phyloP scores from a whole-genome alignment of 2,797 vertebrate species.

The Sphenodon punctatus region DNA sequence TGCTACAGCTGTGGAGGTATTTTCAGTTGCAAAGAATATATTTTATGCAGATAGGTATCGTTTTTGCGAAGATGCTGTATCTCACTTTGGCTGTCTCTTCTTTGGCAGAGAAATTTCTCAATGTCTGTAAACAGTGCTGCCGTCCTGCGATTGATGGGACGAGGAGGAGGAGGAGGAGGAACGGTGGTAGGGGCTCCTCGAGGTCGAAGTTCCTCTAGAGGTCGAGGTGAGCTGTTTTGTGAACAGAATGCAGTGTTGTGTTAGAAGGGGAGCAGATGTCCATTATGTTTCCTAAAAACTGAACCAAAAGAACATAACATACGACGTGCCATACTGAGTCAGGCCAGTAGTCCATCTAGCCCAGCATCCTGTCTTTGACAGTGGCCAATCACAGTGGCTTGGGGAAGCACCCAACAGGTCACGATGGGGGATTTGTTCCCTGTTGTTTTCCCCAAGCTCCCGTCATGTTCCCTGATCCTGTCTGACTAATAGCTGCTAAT shows the following conservation, averaged over 20 bases:
- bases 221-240: constrained; percentile 86
- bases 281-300: neutral
- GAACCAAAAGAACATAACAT: too few species aligned
- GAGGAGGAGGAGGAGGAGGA: constrained; percentile 89
- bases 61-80: neutral
- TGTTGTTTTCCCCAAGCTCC: too few species aligned
- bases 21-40: neutral
- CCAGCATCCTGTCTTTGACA: too few species aligned
- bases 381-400: too few species aligned
- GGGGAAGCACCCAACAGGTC: too few species aligned
- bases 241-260: neutral
- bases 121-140: constrained; percentile 99
- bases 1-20: neutral
- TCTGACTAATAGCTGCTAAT: too few species aligned
- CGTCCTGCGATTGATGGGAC: constrained; percentile 91
- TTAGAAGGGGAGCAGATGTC: neutral
- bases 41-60: neutral
- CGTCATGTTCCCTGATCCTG: too few species aligned
- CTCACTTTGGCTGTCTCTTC: constrained; percentile 13
- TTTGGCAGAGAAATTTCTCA: constrained; percentile 96
- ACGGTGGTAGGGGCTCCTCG: constrained; percentile 92
- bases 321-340: too few species aligned
- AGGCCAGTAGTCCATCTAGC: too few species aligned
- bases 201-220: constrained; percentile 98
- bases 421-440: too few species aligned